Base-by-base conservation (phyloP, 2,113 vertebrate species). In the Setophaga kirtlandii region DNA sequence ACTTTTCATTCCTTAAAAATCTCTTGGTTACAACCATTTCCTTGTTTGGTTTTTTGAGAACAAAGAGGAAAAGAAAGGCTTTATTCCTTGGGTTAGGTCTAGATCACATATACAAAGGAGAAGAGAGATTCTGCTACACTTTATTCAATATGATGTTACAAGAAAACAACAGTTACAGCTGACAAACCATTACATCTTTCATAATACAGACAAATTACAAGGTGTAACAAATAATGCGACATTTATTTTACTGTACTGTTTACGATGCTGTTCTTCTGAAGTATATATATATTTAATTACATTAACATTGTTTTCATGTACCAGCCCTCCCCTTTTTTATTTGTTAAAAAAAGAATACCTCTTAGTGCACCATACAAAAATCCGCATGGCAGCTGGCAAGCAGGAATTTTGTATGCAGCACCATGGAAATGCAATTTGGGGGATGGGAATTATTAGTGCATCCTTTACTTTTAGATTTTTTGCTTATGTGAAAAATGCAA, bases 121-220 rank as follows among this genome's bases (percentile, higher is more conserved):
- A 95, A 89, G 83, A 96, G 95, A 97, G 95, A 95, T 97, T 98
- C 80, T 97, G 97, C 97, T 98, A 97, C 97, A 98, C 97, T 99
- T 99, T 99, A 99, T 99, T 99, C 97, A 97, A 76, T 98, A 98
- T 98, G 98, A 98, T 98, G 96, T 99, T 99, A 99, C 98, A 99
- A 98, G 98, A 98, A 99, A 99, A 99, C 98, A 98, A 98, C 98
- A 98, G 98, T 98, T 98, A 99, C 98, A 99, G 98, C 98, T 98
- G 98, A 99, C 98, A 97, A 97, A 98, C 98, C 97, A 98, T 99
- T 98, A 99, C 98, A 99, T 98, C 98, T 99, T 99, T 98, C 98
- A 99, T 98, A 98, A 98, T 98, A 98, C 98, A 98, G 98, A 99
- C 98, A 98, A 98, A 98, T 98, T 98, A 99, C 98, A 99, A 97